These are phyloP conservation scores for Drosophila obscura DNA, from an alignment of 1,140 invertebrate genomes.

Conservation along the genomic window DNA sequence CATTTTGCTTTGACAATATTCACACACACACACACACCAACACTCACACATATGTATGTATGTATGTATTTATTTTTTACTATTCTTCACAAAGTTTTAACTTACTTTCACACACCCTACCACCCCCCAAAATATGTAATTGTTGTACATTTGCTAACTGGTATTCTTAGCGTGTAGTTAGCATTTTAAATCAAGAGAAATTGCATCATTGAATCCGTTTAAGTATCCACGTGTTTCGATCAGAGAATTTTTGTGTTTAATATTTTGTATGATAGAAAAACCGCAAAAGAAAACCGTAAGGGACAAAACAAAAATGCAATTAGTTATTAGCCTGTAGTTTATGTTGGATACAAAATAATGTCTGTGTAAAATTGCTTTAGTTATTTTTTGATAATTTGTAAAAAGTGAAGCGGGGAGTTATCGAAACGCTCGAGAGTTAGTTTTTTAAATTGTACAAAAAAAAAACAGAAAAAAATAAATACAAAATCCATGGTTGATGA, in stretches of 20 bases:
- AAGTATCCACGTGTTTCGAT: constrained; percentile 26
- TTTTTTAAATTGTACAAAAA: constrained; percentile 67
- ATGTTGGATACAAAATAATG: constrained; percentile 31
- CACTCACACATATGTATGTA: no score
- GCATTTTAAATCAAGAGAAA: constrained; percentile 27
- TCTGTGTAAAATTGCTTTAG: constrained; percentile 67
- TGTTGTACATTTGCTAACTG: constrained; percentile 37
- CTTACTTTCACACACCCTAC: constrained; percentile 2
- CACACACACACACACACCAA: neutral
- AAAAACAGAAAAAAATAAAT: constrained; percentile 19
- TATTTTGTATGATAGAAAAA: constrained; percentile 28
- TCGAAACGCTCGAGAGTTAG: constrained; percentile 46
- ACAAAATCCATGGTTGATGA: constrained; percentile 30
- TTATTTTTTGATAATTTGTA: constrained; percentile 76
- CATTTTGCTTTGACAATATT: constrained; percentile 39
- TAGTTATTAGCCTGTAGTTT: constrained; percentile 61
- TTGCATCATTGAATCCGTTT: constrained; percentile 6
- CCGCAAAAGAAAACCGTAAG: neutral
- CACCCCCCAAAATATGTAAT: neutral
- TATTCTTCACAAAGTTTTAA: constrained; percentile 14
- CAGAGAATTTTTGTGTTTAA: constrained; percentile 28
- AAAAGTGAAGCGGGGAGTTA: constrained; percentile 47
- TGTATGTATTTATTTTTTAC: constrained; percentile 1
- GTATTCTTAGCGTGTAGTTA: constrained; percentile 40
- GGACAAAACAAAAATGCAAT: constrained; percentile 49